These are phyloP conservation scores for Cossypha niveicapilla DNA, from an alignment of 2,797 vertebrate genomes.

Conservation along the genomic window DNA sequence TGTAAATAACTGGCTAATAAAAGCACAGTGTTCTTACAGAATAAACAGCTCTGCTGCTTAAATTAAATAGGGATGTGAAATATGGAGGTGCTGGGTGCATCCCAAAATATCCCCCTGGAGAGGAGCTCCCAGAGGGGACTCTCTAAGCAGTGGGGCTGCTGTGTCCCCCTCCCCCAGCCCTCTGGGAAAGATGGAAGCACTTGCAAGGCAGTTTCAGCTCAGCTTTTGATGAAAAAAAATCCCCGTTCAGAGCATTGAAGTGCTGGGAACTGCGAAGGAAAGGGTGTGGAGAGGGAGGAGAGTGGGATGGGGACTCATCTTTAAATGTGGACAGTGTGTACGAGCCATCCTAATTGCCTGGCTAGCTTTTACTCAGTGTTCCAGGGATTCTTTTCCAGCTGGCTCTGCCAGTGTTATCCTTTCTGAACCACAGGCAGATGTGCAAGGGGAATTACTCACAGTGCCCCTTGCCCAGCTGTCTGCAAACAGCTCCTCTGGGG, in stretches of 20 bases:
- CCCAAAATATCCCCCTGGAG: not conserved
- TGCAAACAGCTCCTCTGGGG: not conserved
- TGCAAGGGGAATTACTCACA: not conserved
- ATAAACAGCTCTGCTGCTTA: not conserved
- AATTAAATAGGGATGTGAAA: not conserved
- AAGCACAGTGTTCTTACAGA: not conserved
- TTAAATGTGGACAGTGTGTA: not conserved
- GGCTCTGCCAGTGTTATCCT: not conserved
- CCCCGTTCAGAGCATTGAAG: rapidly evolving
- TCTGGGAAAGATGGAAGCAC: rapidly evolving
- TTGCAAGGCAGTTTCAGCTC: not conserved
- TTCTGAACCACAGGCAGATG: not conserved
- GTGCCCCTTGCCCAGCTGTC: not conserved
- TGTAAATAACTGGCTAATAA: not conserved
- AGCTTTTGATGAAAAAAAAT: not conserved
- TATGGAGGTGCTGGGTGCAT: not conserved
- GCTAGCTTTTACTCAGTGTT: not conserved
- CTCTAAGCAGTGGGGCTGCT: not conserved
- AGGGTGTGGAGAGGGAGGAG: not conserved
- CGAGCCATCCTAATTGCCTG: not conserved
- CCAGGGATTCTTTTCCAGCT: not conserved
- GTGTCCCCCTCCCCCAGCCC: rapidly evolving
- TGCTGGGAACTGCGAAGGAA: not conserved
- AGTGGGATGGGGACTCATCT: not conserved
- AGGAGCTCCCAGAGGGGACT: not conserved